Percentiles rank a stretch among this genome's conserved stretches.
These are phyloP conservation scores for Coregonus ussuriensis DNA, from an alignment of 2,797 vertebrate species.

Conservation along the genomic window DNA sequence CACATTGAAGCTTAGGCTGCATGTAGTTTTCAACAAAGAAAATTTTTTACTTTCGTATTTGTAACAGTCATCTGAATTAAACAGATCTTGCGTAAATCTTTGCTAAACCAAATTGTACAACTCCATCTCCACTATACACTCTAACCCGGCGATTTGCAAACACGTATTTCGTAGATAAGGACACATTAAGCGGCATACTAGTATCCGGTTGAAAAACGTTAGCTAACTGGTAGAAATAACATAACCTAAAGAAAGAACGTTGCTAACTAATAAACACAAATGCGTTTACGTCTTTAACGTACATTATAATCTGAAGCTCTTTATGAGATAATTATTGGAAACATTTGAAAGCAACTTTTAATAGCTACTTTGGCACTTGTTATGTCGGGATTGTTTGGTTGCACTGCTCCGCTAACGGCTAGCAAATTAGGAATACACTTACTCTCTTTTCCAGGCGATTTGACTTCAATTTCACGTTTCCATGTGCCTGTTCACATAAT, in stretches of 20 bases:
- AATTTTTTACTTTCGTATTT: no score
- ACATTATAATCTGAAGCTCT: neutral
- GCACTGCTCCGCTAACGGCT: slow-evolving; percentile 34
- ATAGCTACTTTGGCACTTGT: neutral
- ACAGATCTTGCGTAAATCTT: no score
- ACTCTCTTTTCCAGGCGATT: slow-evolving; percentile 57
- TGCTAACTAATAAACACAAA: neutral
- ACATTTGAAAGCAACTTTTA: neutral
- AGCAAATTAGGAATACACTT: slow-evolving; percentile 48
- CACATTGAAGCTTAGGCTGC: neutral
- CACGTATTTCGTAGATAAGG: neutral
- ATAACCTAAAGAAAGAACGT: neutral
- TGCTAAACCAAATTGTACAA: no score
- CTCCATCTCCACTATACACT: no score
- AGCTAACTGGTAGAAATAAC: neutral
- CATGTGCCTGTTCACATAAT: slow-evolving; percentile 47
- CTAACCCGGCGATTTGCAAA: neutral
- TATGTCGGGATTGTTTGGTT: slow-evolving; percentile 56
- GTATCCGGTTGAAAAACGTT: neutral
- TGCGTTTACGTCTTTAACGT: neutral
- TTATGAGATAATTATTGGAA: neutral
- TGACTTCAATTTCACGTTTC: slow-evolving; percentile 21
- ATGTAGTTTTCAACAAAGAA: no score
- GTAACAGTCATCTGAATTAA: no score
- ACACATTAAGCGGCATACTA: neutral